Conservation (phyloP, 2,113 vertebrate species). For the Sporophila hypoxantha region DNA sequence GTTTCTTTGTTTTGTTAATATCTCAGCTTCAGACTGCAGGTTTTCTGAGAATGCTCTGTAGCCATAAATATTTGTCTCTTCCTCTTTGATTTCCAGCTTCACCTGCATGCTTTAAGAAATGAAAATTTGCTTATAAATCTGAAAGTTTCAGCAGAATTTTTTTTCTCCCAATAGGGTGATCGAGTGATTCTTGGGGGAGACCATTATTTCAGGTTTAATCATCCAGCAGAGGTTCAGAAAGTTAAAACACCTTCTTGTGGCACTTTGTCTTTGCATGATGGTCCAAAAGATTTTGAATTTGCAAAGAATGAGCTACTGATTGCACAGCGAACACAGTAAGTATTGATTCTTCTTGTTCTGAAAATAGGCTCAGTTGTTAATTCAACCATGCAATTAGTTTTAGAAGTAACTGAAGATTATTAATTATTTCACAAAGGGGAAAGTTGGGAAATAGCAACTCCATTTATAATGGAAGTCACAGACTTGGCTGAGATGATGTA, state of each 20-base stretch:
- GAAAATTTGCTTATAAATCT: not conserved
- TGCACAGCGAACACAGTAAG: constrained; percentile 86
- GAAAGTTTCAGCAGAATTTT: not conserved
- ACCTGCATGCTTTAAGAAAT: not conserved
- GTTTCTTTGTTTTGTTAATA: not conserved
- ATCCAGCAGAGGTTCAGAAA: constrained; percentile 86
- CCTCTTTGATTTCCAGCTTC: not conserved
- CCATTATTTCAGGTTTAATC: constrained; percentile 96
- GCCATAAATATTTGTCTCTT: not conserved
- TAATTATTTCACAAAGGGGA: not conserved
- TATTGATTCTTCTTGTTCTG: not conserved
- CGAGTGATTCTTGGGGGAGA: constrained; percentile 92
- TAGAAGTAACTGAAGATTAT: not conserved
- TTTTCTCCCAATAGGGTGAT: constrained; percentile 77
- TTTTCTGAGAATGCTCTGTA: not conserved
- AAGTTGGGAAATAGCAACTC: not conserved
- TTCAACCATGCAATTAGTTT: not conserved
- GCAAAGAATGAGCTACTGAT: constrained; percentile 89
- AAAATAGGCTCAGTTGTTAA: not conserved
- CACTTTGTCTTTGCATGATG: constrained; percentile 56
- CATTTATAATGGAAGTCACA: not conserved
- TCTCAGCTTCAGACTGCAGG: not conserved
- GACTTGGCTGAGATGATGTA: not conserved
- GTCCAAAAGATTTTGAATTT: constrained; percentile 91
- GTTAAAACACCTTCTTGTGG: constrained; percentile 68